These are phyloP conservation scores for Agrypnus murinus DNA, from an alignment of 2,888 invertebrate genomes.

Conservation along the genomic window DNA sequence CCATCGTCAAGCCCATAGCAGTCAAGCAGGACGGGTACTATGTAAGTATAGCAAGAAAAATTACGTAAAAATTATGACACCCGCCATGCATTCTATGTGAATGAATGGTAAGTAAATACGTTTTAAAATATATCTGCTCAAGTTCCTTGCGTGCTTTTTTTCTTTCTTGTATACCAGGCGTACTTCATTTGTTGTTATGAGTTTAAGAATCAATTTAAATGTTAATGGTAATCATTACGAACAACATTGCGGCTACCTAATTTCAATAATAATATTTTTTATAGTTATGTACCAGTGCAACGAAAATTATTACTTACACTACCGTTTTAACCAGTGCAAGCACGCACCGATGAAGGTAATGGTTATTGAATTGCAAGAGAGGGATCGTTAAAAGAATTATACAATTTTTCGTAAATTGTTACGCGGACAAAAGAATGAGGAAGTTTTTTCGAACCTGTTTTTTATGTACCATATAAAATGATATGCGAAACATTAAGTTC, in stretches of 20 bases:
- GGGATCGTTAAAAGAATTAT: constrained; percentile 20
- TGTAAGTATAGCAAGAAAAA: constrained; percentile 49
- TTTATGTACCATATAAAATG: background rate
- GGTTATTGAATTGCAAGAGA: constrained; percentile 15
- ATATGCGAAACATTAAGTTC: no score
- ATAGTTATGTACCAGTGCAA: no score
- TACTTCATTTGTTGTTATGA: constrained; percentile 32
- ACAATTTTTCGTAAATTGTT: constrained; percentile 23
- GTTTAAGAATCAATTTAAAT: constrained; percentile 35
- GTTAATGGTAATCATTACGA: constrained; percentile 30
- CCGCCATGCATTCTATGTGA: constrained; percentile 34
- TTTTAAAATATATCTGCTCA: constrained; percentile 31
- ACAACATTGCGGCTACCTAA: constrained; percentile 12
- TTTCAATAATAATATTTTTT: no score
- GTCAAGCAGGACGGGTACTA: constrained; percentile 54
- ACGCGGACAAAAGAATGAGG: constrained; percentile 26
- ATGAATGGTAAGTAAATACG: constrained; percentile 28
- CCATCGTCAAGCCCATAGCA: constrained; percentile 47
- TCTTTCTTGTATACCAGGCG: constrained; percentile 18
- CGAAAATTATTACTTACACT: constrained; percentile 1
- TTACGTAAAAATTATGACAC: constrained; percentile 52
- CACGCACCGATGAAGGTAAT: constrained; percentile 2
- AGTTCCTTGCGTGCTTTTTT: constrained; percentile 23
- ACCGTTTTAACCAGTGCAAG: constrained; percentile 12
- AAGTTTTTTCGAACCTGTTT: constrained; percentile 25